Conservation (phyloP, 2,888 invertebrate genomes). For the Amphiduros pacificus region DNA sequence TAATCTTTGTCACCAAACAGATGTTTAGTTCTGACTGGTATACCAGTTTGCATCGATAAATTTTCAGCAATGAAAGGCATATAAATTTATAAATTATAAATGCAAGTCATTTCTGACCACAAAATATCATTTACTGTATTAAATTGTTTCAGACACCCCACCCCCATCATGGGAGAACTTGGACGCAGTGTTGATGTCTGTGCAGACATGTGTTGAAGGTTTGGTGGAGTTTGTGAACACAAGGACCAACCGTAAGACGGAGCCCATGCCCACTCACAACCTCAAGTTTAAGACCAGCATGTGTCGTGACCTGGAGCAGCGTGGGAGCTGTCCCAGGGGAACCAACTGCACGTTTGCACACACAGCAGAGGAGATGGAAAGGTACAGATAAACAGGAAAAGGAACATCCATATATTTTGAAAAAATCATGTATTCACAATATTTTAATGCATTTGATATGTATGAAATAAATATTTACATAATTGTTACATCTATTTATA, state of each 20-base stretch:
- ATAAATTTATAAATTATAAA: no score
- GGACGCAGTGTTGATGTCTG: slow-evolving; percentile 51
- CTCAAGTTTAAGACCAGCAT: slow-evolving; percentile 79
- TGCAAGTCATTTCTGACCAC: no score
- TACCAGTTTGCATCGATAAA: no score
- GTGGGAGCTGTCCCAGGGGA: slow-evolving; percentile 83
- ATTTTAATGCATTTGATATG: no score
- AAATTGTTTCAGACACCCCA: slow-evolving; percentile 45
- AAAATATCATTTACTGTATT: not conserved
- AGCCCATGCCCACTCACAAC: slow-evolving; percentile 15
- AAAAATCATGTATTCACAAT: not conserved
- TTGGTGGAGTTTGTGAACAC: slow-evolving; percentile 74
- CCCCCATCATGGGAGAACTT: slow-evolving; percentile 57
- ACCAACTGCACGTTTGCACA: slow-evolving; percentile 90
- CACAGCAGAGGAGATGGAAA: slow-evolving; percentile 85
- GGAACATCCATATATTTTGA: not conserved
- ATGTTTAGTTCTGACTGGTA: no score
- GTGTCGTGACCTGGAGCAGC: slow-evolving; percentile 80
- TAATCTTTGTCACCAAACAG: no score
- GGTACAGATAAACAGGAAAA: slow-evolving; percentile 45
- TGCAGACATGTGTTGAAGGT: slow-evolving; percentile 71
- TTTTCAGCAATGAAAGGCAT: no score
- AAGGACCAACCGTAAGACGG: slow-evolving; percentile 5
- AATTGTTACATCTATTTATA: no score
- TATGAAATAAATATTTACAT: no score